Conservation (phyloP, 2,113 vertebrate genomes). For the Amblyornis subalaris region DNA sequence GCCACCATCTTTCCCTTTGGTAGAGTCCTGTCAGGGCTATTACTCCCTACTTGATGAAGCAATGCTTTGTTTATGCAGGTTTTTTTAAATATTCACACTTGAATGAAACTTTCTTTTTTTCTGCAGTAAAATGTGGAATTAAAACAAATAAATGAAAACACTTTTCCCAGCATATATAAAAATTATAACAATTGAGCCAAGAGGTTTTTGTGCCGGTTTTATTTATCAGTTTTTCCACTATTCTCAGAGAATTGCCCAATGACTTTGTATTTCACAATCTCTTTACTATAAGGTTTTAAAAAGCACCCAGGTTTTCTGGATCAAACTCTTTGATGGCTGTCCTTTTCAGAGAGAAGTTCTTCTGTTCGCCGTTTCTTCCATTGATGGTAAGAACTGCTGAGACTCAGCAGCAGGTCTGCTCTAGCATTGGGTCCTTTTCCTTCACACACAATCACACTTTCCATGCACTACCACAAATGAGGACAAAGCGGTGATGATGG, state of each 20-base stretch:
- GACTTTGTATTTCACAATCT: background rate
- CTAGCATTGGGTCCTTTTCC: background rate
- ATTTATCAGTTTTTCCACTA: background rate
- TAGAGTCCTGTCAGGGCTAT: background rate
- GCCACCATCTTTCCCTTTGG: background rate
- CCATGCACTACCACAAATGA: background rate
- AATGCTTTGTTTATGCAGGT: background rate
- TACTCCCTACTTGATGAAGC: background rate
- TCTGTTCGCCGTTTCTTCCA: background rate
- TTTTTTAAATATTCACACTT: background rate
- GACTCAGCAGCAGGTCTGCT: background rate
- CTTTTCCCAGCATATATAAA: background rate
- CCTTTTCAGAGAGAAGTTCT: background rate
- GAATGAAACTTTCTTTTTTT: background rate
- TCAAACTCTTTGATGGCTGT: background rate
- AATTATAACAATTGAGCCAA: background rate
- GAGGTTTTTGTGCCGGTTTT: background rate
- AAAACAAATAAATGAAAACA: background rate
- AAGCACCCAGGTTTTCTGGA: background rate
- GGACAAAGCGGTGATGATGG: background rate
- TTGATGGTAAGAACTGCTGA: background rate
- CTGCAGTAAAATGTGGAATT: background rate
- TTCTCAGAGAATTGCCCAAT: background rate
- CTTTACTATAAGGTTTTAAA: background rate
- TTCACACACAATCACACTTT: fast-evolving